Evolutionary conservation across 2,888 invertebrate species (phyloP).

Genomic region (Andrena minutula): DNA sequence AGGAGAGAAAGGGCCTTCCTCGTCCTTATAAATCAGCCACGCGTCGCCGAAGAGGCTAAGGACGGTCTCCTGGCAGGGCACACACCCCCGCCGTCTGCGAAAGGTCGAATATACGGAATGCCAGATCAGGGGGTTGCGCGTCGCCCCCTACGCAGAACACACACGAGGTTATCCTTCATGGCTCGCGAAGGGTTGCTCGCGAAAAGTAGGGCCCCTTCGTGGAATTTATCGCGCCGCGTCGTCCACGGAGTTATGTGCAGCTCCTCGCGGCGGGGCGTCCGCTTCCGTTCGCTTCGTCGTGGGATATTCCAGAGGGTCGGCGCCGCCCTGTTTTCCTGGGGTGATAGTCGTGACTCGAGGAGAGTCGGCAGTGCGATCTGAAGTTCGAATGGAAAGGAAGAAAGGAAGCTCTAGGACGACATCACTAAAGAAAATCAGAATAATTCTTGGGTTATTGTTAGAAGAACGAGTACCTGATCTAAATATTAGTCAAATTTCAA

Average conservation of each 20-base stretch:
- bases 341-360: neutral
- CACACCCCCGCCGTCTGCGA: constrained; percentile 61
- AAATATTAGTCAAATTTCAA: too few species aligned
- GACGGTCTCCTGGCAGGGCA: constrained; percentile 63
- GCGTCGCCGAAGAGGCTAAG: constrained; percentile 78
- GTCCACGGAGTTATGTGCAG: constrained; percentile 61
- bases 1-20: constrained; percentile 32
- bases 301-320: constrained; percentile 23
- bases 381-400: neutral
- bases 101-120: constrained; percentile 72
- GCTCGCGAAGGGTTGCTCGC: constrained; percentile 54
- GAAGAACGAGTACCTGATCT: too few species aligned
- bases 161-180: constrained; percentile 27
- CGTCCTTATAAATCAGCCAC: constrained; percentile 78
- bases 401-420: too few species aligned
- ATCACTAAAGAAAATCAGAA: too few species aligned
- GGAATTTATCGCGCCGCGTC: constrained; percentile 70
- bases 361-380: neutral
- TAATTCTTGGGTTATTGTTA: too few species aligned
- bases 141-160: constrained; percentile 12
- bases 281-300: constrained; percentile 49
- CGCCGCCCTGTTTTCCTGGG: neutral
- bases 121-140: constrained; percentile 46
- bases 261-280: constrained; percentile 54
- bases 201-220: constrained; percentile 53